Base-by-base conservation (phyloP, 1,140 invertebrate genomes). In the Magallana gigas region DNA sequence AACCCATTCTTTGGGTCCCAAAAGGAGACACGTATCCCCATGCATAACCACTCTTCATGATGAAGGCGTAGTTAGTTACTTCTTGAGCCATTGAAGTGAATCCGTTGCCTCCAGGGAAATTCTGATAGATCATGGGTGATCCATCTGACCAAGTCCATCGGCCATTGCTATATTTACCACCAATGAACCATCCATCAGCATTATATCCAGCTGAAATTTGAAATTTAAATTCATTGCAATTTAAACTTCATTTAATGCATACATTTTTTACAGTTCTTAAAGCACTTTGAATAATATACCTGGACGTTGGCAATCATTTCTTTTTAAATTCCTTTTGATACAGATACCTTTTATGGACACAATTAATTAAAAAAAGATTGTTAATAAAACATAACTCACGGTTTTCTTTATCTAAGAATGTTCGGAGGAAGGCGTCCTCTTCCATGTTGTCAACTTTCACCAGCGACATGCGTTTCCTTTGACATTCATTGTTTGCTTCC, bases 181-280 rank as follows among this genome's bases (percentile, higher is more conserved):
- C 68, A 29, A 76, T 76, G 23, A 76, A 76, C 68, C 68, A 76
- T 9, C 68, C 68, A 9, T 76, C 68, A 29, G 68, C 68, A 29
- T 76, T 36, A 36, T 36, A 76, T 76, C 68, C 68, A 36, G 68
- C 68, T 76, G 11, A 62, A 16, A 48, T 48, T 48, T 5, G 36
- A 23, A 23, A 23, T 23, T 23, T 23, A 23, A 23, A 23, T 23
- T 23, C 23, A 23, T 23, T 23, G 23, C 23, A 23, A 23, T 23
- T 23, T 23, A 23, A 23, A 23, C 23, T 23, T 1, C 23, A 23
- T 23, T 23, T 23, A 23, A 23, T 23, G 23, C 23, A 23, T 23
- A 23, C 23, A 23, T 23, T 23, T 23, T 23, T 23, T 23, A 23
- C 23, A 23, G 23, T 23, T 23, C 23, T 48, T 0, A 48, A 48